Base-by-base conservation (phyloP, 2,113 vertebrate genomes). In the Vidua macroura region DNA sequence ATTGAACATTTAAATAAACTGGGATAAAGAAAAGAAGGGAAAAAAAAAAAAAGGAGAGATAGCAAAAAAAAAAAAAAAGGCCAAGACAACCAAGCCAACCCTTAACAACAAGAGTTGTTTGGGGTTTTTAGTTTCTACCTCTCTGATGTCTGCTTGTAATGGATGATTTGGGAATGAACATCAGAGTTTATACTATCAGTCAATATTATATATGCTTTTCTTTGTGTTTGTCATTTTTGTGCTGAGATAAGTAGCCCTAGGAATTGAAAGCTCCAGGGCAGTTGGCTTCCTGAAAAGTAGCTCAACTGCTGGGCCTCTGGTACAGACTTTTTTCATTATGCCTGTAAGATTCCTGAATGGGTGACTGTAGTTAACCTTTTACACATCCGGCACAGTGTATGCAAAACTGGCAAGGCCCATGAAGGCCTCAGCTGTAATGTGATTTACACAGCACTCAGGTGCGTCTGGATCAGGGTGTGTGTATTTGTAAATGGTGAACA, bases 11-110 rank as follows among this genome's bases (percentile, higher is more conserved):
- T 7, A 48, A 82, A 52, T 84, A 55, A 49, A 27, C 2, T 43
- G 17, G 31, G 5, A 19, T 8, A 43, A 73, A 74, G 28, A 37
- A 25, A 66, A 51, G 1, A 23, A 35, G 7, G 9, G 12, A 3
- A 13, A 1, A 5, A 12, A 1, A 5, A 12, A 11, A 69, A 11
- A 18, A 8, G 3, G 3, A 51, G 3, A 44, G 5, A 46, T 15
- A 44, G 11, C 7, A 13, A 21, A 24, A 41, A 9, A 27, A 22
- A 48, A 20, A 20, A 21, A 44, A 33, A 51, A 15, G 3, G 3
- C 2, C 8, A 6, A 20, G 28, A 4, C 6, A 39, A 31, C 15
- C 1, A 3, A 92, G 10, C 2, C 7, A 85, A 59, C 2, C 4
- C 5, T 74, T 14, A 43, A 43, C 8, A 77, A 59, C 6, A 8